Base-by-base conservation (phyloP, 1,140 invertebrate genomes). In the Papilio glaucus region DNA sequence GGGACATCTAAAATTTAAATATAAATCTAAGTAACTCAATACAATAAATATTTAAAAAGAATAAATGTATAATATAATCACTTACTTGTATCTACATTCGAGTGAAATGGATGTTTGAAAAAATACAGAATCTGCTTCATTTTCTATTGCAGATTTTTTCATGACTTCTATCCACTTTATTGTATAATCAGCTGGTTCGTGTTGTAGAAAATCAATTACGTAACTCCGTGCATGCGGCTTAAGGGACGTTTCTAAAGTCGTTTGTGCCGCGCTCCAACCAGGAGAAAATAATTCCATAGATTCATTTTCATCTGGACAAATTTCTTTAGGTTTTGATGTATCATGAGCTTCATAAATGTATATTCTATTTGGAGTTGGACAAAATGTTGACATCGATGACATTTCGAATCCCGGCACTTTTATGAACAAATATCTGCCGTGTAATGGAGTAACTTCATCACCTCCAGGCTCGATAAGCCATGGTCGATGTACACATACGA, bases 151-250 rank as follows among this genome's bases (percentile, higher is more conserved):
- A 13, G 96, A 95, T 77, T 96, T 94, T 79, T 96, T 96, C 26
- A 96, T 96, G 24, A 97, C 95, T 76, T 97, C 96, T 90, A 97
- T 96, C 96, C 96, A 97, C 65, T 95, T 96, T 29, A 97, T 95
- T 5, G 94, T 93, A 84, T 97, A 97, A 80, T 94, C 95, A 0
- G 96, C 96, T 4, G 95, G 94, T 78, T 97, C 96, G 21, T 94
- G 93, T 82, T 96, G 95, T 4, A 96, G 83, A 83, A 96, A 96
- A 83, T 96, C 95, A 18, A 96, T 94, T 18, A 96, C 94, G 75
- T 96, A 96, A 81, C 95, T 96, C 61, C 95, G 87, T 0, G 95
- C 94, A 73, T 96, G 95, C 39, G 94, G 94, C 39, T 94, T 92
- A 72, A 94, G 84, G 53, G 92, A 90, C 0, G 90, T 88, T 77